phyloP scores from a whole-genome alignment of 2,113 vertebrate genomes.

The Podocnemis expansa region DNA sequence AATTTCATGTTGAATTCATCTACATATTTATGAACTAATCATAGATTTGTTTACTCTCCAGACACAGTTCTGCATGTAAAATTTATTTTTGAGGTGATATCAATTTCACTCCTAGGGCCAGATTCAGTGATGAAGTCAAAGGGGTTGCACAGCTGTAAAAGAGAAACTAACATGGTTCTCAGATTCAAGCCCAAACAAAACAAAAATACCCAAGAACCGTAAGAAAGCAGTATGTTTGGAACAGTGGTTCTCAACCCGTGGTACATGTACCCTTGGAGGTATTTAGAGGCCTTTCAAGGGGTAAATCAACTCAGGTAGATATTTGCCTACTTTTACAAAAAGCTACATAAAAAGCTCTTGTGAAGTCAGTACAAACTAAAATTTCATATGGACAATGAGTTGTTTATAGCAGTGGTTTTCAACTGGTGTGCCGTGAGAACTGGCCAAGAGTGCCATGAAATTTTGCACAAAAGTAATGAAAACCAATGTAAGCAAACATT shows the following conservation, averaged over 20 bases:
- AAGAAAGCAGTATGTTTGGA: neutral
- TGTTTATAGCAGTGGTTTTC: no score
- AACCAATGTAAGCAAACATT: no score
- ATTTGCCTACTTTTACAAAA: no score
- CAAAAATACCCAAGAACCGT: neutral
- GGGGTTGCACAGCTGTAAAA: neutral
- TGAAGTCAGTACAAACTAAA: no score
- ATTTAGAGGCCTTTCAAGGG: no score
- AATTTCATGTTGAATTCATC: neutral
- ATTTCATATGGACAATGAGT: no score
- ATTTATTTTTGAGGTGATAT: neutral
- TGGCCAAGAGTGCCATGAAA: no score
- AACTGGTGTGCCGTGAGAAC: no score
- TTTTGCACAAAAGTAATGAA: no score
- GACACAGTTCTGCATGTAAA: neutral
- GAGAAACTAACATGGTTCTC: neutral
- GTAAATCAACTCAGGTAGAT: no score
- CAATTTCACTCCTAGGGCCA: accelerated
- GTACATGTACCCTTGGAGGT: no score
- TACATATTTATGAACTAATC: neutral
- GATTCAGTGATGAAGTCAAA: neutral
- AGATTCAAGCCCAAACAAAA: neutral
- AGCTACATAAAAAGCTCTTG: no score
- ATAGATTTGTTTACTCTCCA: neutral
- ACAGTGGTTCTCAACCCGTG: neutral